These are phyloP conservation scores for Gymnoscopelus braueri DNA, from an alignment of 2,797 vertebrate species.

Conservation along the genomic window DNA sequence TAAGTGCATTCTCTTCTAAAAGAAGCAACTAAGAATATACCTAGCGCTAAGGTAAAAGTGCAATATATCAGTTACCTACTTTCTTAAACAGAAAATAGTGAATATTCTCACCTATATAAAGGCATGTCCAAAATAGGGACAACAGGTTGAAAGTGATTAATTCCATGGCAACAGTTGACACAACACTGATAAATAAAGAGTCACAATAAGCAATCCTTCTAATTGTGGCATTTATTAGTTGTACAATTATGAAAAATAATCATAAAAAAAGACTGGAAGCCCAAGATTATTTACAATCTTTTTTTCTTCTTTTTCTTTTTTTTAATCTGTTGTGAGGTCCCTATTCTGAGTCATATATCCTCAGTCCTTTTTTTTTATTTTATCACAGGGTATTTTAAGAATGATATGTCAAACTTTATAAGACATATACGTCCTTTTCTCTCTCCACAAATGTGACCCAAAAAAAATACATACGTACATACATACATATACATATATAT, in stretches of 20 bases:
- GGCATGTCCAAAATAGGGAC: background rate
- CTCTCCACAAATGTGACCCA: conserved; percentile 78
- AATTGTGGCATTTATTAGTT: conserved; percentile 91
- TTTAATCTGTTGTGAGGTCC: conserved; percentile 89
- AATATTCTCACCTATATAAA: background rate
- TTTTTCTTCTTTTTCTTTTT: conserved; percentile 76
- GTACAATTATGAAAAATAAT: conserved; percentile 96
- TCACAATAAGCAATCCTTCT: conserved; percentile 31
- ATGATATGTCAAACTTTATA: conserved; percentile 87
- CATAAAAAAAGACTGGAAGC: conserved; percentile 94
- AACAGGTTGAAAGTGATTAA: background rate
- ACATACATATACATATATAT: conserved; percentile 78
- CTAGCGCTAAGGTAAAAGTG: too few relatives aligned
- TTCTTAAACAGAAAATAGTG: too few relatives aligned
- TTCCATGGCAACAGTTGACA: background rate
- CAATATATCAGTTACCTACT: too few relatives aligned
- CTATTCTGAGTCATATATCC: conserved; percentile 74
- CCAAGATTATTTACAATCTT: conserved; percentile 92
- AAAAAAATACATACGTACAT: conserved; percentile 83
- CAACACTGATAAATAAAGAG: conserved; percentile 34
- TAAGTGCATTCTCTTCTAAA: too few relatives aligned
- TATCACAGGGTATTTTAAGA: conserved; percentile 87
- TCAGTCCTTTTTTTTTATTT: conserved; percentile 53
- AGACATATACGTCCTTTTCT: conserved; percentile 80
- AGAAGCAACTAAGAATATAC: too few relatives aligned